phyloP scores from a whole-genome alignment of 2,888 invertebrate species.

The Caradrina kadenii region DNA sequence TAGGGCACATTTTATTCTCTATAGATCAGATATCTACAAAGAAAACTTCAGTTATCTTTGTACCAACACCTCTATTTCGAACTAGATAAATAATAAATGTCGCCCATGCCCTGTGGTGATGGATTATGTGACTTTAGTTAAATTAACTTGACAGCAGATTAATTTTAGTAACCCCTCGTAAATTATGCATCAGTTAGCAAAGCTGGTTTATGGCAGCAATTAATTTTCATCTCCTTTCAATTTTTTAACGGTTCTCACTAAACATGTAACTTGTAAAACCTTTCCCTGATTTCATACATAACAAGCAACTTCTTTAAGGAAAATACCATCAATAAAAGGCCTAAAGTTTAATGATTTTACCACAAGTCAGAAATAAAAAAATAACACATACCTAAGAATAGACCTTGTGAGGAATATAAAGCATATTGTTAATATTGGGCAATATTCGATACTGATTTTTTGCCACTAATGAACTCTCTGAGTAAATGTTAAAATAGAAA shows the following conservation, averaged over 20 bases:
- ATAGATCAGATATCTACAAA: neutral
- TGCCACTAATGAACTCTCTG: constrained; percentile 41
- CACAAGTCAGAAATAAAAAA: neutral
- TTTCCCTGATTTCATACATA: constrained; percentile 6
- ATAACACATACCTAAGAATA: constrained; percentile 15
- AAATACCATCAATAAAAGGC: constrained; percentile 1
- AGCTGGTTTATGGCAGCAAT: neutral
- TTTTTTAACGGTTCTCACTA: neutral
- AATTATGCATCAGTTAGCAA: neutral
- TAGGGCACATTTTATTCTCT: neutral
- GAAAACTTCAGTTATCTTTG: neutral
- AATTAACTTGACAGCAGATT: constrained; percentile 4
- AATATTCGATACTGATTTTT: constrained; percentile 46
- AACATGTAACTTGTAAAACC: neutral
- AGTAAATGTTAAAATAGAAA: constrained; percentile 1
- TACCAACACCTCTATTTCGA: neutral
- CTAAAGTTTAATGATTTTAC: neutral
- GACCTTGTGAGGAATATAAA: constrained; percentile 7
- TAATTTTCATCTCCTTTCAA: neutral
- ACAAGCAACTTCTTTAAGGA: constrained; percentile 7
- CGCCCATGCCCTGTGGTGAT: neutral
- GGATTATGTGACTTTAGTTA: neutral
- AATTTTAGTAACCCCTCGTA: neutral
- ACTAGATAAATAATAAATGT: neutral
- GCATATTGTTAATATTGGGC: constrained; percentile 7